phyloP scores from a whole-genome alignment of 2,113 vertebrate species.

The Pithys albifrons region DNA sequence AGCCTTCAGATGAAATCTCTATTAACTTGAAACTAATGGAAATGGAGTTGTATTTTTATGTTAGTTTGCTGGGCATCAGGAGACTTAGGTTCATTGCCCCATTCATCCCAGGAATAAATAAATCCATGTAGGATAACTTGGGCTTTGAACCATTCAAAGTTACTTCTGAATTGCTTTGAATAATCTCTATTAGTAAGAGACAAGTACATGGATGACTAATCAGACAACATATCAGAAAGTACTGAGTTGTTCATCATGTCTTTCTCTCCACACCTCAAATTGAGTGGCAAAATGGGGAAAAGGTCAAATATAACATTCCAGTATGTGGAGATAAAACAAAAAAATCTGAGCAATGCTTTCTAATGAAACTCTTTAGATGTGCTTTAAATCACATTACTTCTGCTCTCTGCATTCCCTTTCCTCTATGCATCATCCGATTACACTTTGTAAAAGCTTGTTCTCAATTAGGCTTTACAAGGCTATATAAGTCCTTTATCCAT shows the following conservation, averaged over 20 bases:
- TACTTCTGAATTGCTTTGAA: background rate
- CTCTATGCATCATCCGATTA: background rate
- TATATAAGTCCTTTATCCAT: background rate
- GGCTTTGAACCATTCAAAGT: background rate
- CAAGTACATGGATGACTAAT: background rate
- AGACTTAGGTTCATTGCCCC: background rate
- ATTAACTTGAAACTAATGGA: background rate
- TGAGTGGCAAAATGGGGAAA: background rate
- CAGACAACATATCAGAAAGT: background rate
- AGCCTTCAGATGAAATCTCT: background rate
- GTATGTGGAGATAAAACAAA: background rate
- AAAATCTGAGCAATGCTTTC: background rate
- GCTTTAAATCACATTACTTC: background rate
- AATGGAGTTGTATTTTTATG: background rate
- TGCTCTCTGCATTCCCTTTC: background rate
- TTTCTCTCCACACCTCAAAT: background rate
- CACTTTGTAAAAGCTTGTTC: background rate
- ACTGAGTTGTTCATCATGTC: background rate
- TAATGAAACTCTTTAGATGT: background rate
- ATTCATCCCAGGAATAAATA: background rate
- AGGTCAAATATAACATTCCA: background rate
- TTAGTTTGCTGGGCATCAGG: background rate
- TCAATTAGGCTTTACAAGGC: background rate
- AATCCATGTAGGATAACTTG: background rate
- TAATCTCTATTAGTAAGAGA: background rate